phyloP scores from a whole-genome alignment of 2,113 vertebrate genomes.

The Amphiprion ocellaris region DNA sequence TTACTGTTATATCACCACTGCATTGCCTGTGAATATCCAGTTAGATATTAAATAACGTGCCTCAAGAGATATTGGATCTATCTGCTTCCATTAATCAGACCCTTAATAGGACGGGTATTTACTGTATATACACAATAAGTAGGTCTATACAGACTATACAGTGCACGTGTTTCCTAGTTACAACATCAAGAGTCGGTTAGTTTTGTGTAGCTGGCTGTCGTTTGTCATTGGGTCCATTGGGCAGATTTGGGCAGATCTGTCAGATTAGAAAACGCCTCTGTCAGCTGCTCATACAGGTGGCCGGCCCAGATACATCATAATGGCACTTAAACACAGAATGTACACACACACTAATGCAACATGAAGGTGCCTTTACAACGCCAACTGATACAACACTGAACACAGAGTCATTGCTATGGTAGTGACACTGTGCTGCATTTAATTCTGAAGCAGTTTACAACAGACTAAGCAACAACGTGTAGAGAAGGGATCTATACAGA shows the following conservation, averaged over 20 bases:
- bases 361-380: neutral
- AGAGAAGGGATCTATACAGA: slow-evolving; percentile 25
- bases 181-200: slow-evolving; percentile 5
- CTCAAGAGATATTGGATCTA: slow-evolving; percentile 35
- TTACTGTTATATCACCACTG: slow-evolving; percentile 9
- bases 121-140: slow-evolving; percentile 30
- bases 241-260: slow-evolving; percentile 86
- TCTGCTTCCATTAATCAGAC: slow-evolving; percentile 43
- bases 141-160: slow-evolving; percentile 14
- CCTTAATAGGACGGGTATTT: slow-evolving; percentile 33
- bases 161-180: slow-evolving; percentile 14
- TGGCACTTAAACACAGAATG: slow-evolving; percentile 38
- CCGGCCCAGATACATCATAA: slow-evolving; percentile 70
- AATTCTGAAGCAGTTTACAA: slow-evolving; percentile 30
- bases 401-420: slow-evolving; percentile 9
- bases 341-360: slow-evolving; percentile 1
- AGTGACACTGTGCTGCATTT: slow-evolving; percentile 30
- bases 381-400: slow-evolving; percentile 14
- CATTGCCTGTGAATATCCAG: slow-evolving; percentile 46
- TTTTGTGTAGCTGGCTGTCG: slow-evolving; percentile 41
- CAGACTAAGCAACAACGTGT: slow-evolving; percentile 23
- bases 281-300: slow-evolving; percentile 75
- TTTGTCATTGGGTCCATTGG: slow-evolving; percentile 79
- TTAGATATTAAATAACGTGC: slow-evolving; percentile 48
- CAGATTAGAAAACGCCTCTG: slow-evolving; percentile 83